phyloP scores from a whole-genome alignment of 2,888 invertebrate species.

The Lucinisca nassula region DNA sequence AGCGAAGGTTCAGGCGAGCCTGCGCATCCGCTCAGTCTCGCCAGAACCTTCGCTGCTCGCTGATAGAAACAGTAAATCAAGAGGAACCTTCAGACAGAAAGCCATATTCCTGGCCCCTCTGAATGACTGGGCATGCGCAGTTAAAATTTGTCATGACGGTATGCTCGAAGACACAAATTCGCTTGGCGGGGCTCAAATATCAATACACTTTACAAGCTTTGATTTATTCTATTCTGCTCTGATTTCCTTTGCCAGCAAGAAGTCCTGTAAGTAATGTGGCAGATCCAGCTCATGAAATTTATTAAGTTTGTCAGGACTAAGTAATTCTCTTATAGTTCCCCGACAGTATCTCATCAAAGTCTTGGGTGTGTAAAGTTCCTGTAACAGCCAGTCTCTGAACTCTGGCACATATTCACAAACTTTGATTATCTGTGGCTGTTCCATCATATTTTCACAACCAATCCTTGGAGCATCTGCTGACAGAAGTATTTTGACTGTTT shows the following conservation, averaged over 20 bases:
- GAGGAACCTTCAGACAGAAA: too few relatives aligned
- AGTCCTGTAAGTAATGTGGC: constrained; percentile 59
- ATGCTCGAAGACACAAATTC: too few relatives aligned
- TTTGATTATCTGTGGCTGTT: constrained; percentile 40
- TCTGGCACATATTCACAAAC: constrained; percentile 60
- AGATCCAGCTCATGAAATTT: constrained; percentile 47
- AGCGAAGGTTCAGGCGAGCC: too few relatives aligned
- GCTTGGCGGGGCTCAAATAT: too few relatives aligned
- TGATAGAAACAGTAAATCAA: too few relatives aligned
- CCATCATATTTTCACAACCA: constrained; percentile 39
- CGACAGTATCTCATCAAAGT: constrained; percentile 63
- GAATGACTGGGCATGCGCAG: too few relatives aligned
- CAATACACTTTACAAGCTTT: too few relatives aligned
- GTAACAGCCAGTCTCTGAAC: constrained; percentile 63
- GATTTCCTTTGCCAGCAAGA: constrained; percentile 55
- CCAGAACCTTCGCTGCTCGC: too few relatives aligned
- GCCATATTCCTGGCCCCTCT: too few relatives aligned
- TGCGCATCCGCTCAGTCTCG: too few relatives aligned
- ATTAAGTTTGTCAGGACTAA: constrained; percentile 41
- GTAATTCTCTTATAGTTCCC: constrained; percentile 31
- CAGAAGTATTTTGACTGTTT: constrained; percentile 65
- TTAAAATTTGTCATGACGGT: too few relatives aligned
- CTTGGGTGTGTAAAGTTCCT: constrained; percentile 66
- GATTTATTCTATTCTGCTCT: too few relatives aligned
- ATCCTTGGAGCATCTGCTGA: constrained; percentile 58